Evolutionary conservation across 2,113 vertebrate genomes (phyloP), one percentile per base, ranked within the genome.

Genomic region (Etheostoma cragini): DNA sequence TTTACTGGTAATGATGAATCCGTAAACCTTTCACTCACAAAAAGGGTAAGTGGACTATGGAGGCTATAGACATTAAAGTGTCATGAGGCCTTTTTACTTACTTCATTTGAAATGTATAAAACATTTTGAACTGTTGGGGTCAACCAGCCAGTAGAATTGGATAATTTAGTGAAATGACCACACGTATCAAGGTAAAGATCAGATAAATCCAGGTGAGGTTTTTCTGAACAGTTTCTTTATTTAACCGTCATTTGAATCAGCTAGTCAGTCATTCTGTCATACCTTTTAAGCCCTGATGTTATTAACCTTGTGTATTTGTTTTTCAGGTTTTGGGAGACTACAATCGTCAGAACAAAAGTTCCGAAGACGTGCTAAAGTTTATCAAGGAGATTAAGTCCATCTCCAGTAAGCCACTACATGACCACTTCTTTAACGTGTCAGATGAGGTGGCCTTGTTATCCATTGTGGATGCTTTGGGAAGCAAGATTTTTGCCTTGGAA

Each of bases 381-480:
- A 95, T 98, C 53, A 93, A 96, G 17, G 97, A 99, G 94, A 99
- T 99, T 67, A 94, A 92, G 80, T 96, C 94, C 17, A 98, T 99
- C 69, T 98, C 98, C 79, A 99, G 97, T 38, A 19, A 92, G 5
- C 97, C 96, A 6, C 91, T 94, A 15, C 95, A 94, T 13, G 97
- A 98, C 42, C 98, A 99, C 90, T 99, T 99, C 94, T 99, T 99
- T 95, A 99, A 99, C 15, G 98, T 99, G 85, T 97, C 97, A 0
- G 97, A 99, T 82, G 98, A 99, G 92, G 63, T 95, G 81, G 97
- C 97, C 3, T 89, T 99, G 82, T 46, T 96, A 82, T 97, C 88
- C 71, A 98, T 99, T 62, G 97, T 97, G 13, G 97, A 99, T 72
- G 93, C 97, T 8, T 93, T 99, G 49, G 98, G 97, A 86, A 97